phyloP scores from a whole-genome alignment of 1,140 invertebrate genomes.

The Bathynomus jamesi region DNA sequence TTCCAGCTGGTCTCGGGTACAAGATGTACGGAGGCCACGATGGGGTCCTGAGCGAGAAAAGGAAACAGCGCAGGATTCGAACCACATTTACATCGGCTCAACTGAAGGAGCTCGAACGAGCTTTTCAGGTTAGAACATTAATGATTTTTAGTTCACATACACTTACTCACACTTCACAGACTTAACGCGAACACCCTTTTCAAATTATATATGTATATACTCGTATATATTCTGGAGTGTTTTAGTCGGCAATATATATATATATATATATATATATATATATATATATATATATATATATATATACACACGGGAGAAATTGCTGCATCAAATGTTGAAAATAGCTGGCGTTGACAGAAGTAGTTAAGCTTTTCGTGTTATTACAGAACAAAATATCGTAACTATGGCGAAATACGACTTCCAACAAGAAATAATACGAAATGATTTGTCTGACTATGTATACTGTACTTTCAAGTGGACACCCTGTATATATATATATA shows the following conservation, averaged over 20 bases:
- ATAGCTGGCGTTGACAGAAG: not conserved
- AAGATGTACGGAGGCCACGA: conserved; percentile 74
- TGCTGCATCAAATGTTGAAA: conserved; percentile 2
- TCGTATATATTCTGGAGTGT: not conserved
- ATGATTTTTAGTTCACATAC: not conserved
- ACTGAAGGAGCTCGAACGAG: conserved; percentile 89
- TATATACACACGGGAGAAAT: not conserved
- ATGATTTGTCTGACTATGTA: not conserved
- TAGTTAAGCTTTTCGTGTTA: no score
- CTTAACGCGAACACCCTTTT: not conserved
- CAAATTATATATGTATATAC: not conserved
- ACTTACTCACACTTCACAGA: not conserved
- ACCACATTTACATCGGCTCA: conserved; percentile 96
- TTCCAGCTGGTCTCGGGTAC: conserved; percentile 64
- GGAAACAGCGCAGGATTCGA: conserved; percentile 85
- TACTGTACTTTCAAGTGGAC: not conserved
- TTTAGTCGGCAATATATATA: not conserved
- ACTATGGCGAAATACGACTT: no score
- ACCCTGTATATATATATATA: not conserved
- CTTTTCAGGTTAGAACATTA: conserved; percentile 54
- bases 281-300: not conserved
- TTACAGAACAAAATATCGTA: no score
- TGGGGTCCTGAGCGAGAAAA: conserved; percentile 73
- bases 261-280: not conserved
- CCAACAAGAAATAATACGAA: no score